phyloP scores from a whole-genome alignment of 2,888 invertebrate species.

The Leptinotarsa juncta region DNA sequence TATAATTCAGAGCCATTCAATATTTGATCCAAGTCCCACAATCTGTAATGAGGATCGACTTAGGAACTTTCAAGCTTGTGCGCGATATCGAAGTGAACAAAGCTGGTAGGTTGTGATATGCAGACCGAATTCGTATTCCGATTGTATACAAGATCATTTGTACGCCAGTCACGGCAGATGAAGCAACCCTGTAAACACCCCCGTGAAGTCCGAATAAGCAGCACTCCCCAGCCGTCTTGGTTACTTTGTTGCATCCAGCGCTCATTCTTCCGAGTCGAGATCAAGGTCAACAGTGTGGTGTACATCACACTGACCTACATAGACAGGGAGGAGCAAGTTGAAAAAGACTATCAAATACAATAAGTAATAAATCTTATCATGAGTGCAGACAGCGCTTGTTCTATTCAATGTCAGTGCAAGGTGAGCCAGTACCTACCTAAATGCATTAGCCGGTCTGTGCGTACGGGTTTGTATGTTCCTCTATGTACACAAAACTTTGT shows the following conservation, averaged over 20 bases:
- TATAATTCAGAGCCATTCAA: too few species aligned
- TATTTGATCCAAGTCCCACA: too few species aligned
- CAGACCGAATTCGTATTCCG: too few species aligned
- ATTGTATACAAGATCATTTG: too few species aligned
- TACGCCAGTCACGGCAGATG: neutral
- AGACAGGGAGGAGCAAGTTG: conserved; percentile 56
- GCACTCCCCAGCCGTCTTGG: neutral
- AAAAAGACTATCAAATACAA: conserved; percentile 59
- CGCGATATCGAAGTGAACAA: too few species aligned
- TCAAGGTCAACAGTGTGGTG: conserved; percentile 58
- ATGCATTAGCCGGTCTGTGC: conserved; percentile 47
- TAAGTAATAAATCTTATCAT: conserved; percentile 59
- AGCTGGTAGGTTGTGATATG: too few species aligned
- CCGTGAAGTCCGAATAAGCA: conserved; percentile 4
- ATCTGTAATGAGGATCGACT: too few species aligned
- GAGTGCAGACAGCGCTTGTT: conserved; percentile 58
- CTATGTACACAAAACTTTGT: conserved; percentile 44
- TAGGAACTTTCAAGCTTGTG: too few species aligned
- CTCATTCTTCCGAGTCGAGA: conserved; percentile 57
- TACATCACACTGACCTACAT: conserved; percentile 63
- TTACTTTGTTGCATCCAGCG: conserved; percentile 24
- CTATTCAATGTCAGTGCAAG: conserved; percentile 64
- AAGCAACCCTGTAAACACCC: conserved; percentile 8
- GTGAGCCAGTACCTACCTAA: conserved; percentile 59
- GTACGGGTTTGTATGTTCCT: conserved; percentile 35